A percentile compares a stretch with the other conserved stretches of the same genome.
Evolutionary conservation across 2,888 invertebrate species (phyloP).

Genomic region (Parasteatoda lunata): DNA sequence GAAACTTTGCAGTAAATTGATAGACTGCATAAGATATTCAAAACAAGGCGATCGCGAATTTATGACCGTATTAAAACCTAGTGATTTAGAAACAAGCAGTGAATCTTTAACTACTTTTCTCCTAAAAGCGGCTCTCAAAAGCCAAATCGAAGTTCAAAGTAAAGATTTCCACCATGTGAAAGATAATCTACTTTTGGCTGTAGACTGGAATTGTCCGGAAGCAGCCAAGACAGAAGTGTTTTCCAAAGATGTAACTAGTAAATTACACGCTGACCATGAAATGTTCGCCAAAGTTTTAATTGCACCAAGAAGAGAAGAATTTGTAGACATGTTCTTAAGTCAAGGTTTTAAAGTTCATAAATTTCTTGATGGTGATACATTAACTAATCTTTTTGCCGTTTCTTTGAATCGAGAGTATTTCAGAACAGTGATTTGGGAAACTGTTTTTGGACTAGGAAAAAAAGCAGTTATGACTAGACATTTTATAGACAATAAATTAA

Average conservation of each 20-base stretch:
- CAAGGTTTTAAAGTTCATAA: slow-evolving; percentile 74
- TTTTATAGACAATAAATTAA: slow-evolving; percentile 70
- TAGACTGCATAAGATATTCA: slow-evolving; percentile 34
- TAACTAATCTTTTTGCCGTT: slow-evolving; percentile 72
- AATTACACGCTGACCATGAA: slow-evolving; percentile 71
- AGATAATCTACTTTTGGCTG: slow-evolving; percentile 73
- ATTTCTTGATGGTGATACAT: slow-evolving; percentile 71
- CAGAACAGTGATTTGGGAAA: slow-evolving; percentile 72
- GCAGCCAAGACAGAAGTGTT: slow-evolving; percentile 73
- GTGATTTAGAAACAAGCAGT: slow-evolving; percentile 13
- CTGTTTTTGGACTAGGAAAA: slow-evolving; percentile 71
- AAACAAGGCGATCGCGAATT: slow-evolving; percentile 34
- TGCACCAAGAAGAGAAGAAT: slow-evolving; percentile 73
- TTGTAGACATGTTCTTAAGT: slow-evolving; percentile 74
- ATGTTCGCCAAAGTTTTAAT: slow-evolving; percentile 74
- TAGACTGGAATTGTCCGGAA: slow-evolving; percentile 75
- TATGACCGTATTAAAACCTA: slow-evolving; percentile 22
- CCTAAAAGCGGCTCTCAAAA: slow-evolving; percentile 29
- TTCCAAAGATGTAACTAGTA: slow-evolving; percentile 71
- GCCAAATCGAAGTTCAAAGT: background rate
- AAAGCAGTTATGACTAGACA: slow-evolving; percentile 66
- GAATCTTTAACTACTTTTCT: slow-evolving; percentile 8
- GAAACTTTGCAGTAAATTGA: slow-evolving; percentile 25
- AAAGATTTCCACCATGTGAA: slow-evolving; percentile 65
- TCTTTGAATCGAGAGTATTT: slow-evolving; percentile 73